phyloP scores from a whole-genome alignment of 1,140 invertebrate genomes.

The Lordiphosa collinella region DNA sequence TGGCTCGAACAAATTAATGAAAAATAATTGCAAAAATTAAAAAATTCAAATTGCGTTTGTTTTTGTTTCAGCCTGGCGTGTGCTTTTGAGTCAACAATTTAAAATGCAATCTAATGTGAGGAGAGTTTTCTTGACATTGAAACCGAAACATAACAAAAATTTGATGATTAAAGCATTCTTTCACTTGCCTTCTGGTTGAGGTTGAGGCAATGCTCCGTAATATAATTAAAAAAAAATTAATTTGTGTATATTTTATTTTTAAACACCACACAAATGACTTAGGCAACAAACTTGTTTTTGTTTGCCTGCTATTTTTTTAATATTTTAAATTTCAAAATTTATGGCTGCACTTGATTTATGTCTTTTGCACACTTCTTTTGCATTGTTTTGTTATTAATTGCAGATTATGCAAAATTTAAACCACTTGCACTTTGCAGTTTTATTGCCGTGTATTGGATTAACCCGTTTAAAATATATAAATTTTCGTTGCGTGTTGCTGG shows the following conservation, averaged over 20 bases:
- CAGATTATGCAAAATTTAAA: slow-evolving; percentile 59
- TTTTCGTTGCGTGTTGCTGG: slow-evolving; percentile 42
- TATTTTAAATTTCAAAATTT: slow-evolving; percentile 18
- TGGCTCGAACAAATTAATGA: slow-evolving; percentile 60
- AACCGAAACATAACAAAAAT: slow-evolving; percentile 21
- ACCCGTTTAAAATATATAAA: slow-evolving; percentile 43
- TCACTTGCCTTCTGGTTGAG: slow-evolving; percentile 46
- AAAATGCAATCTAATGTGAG: background rate
- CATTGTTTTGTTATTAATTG: slow-evolving; percentile 51
- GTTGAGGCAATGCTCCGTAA: slow-evolving; percentile 25
- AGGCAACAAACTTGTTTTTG: slow-evolving; percentile 70
- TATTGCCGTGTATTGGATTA: slow-evolving; percentile 33
- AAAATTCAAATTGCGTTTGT: slow-evolving; percentile 72
- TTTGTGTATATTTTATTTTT: slow-evolving; percentile 23
- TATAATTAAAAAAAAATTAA: slow-evolving; percentile 19
- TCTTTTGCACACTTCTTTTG: slow-evolving; percentile 65
- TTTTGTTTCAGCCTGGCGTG: too few relatives aligned
- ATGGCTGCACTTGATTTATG: slow-evolving; percentile 67
- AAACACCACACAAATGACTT: slow-evolving; percentile 72
- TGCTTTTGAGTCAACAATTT: slow-evolving; percentile 24
- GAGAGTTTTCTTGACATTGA: slow-evolving; percentile 57
- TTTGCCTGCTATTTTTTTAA: slow-evolving; percentile 11
- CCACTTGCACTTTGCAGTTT: slow-evolving; percentile 36
- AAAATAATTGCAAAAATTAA: slow-evolving; percentile 76
- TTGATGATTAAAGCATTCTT: slow-evolving; percentile 22